Conservation (phyloP, 2,797 vertebrate species). For the Paguma larvata region DNA sequence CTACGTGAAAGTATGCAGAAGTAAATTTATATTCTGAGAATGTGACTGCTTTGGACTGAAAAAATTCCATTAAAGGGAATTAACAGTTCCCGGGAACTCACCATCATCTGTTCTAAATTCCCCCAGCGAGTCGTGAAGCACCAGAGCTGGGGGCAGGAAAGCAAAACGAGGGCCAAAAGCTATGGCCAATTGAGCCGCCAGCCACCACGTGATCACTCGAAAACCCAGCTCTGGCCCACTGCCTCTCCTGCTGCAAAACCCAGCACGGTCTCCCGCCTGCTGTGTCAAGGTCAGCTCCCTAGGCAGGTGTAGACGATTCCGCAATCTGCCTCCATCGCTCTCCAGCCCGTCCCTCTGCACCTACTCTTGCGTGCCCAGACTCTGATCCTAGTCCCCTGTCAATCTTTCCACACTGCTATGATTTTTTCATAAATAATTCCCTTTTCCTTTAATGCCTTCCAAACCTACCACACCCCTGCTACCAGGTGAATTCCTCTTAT, state of each 20-base stretch:
- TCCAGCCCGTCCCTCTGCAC: not conserved
- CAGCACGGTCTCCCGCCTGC: not conserved
- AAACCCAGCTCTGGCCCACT: slow-evolving; percentile 4
- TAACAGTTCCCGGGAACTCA: slow-evolving; percentile 44
- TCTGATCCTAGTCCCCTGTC: no score
- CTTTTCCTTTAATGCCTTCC: not conserved
- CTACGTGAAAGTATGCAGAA: slow-evolving; percentile 52
- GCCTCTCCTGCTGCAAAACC: not conserved
- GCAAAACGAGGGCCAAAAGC: not conserved
- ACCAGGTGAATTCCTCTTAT: not conserved
- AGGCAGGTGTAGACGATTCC: not conserved
- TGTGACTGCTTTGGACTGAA: slow-evolving; percentile 42
- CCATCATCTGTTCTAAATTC: slow-evolving; percentile 55
- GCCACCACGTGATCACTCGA: not conserved
- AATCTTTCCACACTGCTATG: not conserved
- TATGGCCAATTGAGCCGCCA: not conserved
- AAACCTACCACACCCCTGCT: not conserved
- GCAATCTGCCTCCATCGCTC: not conserved
- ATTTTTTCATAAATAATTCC: not conserved
- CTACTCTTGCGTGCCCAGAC: not conserved
- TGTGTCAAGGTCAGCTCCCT: not conserved
- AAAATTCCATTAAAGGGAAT: not conserved
- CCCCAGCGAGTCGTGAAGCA: not conserved
- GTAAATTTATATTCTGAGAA: slow-evolving; percentile 68
- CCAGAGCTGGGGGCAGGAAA: not conserved